Evolutionary conservation across 2,888 invertebrate genomes (phyloP), one percentile per base, ranked within the genome.

Genomic region (Calliopum simillimum): DNA sequence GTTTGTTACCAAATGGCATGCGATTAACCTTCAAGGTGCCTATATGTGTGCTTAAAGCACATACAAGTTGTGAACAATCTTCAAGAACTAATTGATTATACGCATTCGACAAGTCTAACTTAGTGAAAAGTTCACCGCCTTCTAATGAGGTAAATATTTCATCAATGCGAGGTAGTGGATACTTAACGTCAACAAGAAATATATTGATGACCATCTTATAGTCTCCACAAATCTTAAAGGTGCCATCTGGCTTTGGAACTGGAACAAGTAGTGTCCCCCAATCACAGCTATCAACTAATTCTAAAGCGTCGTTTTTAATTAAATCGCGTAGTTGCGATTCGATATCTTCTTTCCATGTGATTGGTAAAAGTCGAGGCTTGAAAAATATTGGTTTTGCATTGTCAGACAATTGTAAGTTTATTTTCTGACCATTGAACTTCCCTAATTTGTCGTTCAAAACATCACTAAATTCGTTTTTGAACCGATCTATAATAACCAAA

Each of bases 191-290:
- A 33, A 6, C 33, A 33, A 33, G 5, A 33, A 8, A 66, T 25
- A 43, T 56, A 56, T 66, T 56, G 56, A 66, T 43, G 44, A 46
- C 56, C 12, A 56, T 8, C 44, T 66, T 66, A 44, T 66, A 66
- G 23, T 66, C 66, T 4, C 19, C 66, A 16, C 55, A 66, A 21
- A 66, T 55, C 14, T n/a, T 14, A 12, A 53, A 21, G 14, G 51
- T 16, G 33, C 64, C 33, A 64, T 64, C 43, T 33, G 64, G 53
- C 41, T 64, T 64, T n/a, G 33, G 33, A 33, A 53, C 23, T 4
- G 64, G 64, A 2, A 64, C 64, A 12, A 64, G 19, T 14, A 51
- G 64, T 41, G 64, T 64, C 33, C 16, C 53, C 59, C 59, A 59
- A 13, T 59, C 59, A 2, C 33, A 59, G 14, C 33, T 33, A 21